These are phyloP conservation scores for Nephrotoma appendiculata DNA, from an alignment of 2,888 invertebrate species.

Conservation along the genomic window DNA sequence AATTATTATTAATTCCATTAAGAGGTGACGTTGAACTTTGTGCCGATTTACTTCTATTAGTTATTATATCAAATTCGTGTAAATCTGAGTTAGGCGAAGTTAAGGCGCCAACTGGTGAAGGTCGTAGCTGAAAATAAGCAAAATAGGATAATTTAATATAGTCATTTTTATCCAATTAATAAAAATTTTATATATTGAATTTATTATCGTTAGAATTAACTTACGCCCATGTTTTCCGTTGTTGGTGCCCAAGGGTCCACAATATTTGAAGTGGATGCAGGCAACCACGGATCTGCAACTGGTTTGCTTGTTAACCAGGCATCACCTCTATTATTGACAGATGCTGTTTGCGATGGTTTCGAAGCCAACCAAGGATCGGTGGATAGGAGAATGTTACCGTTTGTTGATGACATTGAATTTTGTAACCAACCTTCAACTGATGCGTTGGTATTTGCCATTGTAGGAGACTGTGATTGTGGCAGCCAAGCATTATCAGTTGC, in stretches of 20 bases:
- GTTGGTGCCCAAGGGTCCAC: constrained; percentile 45
- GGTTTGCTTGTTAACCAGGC: constrained; percentile 23
- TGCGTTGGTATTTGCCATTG: constrained; percentile 29
- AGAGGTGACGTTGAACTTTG: constrained; percentile 18
- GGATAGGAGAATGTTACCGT: background rate
- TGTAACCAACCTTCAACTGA: constrained; percentile 33
- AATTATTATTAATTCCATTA: constrained; percentile 28
- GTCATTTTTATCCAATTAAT: constrained; percentile 6
- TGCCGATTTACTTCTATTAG: constrained; percentile 49
- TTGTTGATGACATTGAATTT: constrained; percentile 11
- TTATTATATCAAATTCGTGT: constrained; percentile 78
- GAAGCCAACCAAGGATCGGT: constrained; percentile 10
- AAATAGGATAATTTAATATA: background rate
- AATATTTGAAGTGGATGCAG: background rate
- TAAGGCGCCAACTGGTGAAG: constrained; percentile 18
- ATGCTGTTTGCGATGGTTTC: constrained; percentile 12
- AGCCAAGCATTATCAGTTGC: constrained; percentile 7
- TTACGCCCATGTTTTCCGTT: background rate
- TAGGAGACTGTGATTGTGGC: constrained; percentile 29
- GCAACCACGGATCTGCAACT: constrained; percentile 10
- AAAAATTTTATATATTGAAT: background rate
- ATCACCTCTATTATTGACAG: constrained; percentile 15
- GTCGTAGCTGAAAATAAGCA: constrained; percentile 12
- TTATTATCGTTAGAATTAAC: background rate
- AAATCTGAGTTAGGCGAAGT: constrained; percentile 48